Conservation (phyloP, 2,888 invertebrate species). For the Sthenelais limicola region DNA sequence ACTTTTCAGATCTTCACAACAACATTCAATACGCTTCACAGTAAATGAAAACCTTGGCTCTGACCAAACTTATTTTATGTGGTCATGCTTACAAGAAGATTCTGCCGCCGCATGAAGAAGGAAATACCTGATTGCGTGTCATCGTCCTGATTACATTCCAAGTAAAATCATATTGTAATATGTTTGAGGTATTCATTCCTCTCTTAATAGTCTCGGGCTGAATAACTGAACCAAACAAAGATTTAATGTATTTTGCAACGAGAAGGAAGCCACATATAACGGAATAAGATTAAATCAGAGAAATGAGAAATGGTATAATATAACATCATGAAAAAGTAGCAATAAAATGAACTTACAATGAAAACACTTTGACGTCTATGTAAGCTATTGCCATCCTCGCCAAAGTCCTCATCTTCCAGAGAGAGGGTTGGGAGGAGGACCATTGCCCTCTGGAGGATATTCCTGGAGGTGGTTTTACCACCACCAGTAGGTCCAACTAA, state of each 20-base stretch:
- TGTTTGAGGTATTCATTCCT: not conserved
- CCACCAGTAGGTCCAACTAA: conserved; percentile 71
- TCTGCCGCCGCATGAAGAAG: conserved; percentile 22
- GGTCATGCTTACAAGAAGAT: conserved; percentile 20
- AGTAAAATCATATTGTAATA: not conserved
- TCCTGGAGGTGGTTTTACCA: conserved; percentile 69
- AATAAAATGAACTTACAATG: conserved; percentile 32
- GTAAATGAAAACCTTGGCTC: no score
- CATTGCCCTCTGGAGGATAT: conserved; percentile 70
- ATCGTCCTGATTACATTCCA: not conserved
- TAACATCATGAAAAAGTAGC: not conserved
- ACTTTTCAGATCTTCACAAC: no score
- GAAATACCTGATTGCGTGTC: conserved; percentile 9
- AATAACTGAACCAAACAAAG: not conserved
- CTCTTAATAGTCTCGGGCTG: not conserved
- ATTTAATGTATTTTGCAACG: not conserved
- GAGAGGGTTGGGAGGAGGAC: conserved; percentile 65
- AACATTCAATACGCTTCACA: no score
- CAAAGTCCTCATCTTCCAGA: conserved; percentile 52
- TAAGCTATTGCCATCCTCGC: not conserved
- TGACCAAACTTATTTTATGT: no score
- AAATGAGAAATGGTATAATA: not conserved
- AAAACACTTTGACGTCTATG: not conserved
- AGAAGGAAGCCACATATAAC: not conserved
- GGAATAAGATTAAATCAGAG: not conserved